Conservation (phyloP, 2,797 vertebrate genomes). For the Intellagama lesueurii region DNA sequence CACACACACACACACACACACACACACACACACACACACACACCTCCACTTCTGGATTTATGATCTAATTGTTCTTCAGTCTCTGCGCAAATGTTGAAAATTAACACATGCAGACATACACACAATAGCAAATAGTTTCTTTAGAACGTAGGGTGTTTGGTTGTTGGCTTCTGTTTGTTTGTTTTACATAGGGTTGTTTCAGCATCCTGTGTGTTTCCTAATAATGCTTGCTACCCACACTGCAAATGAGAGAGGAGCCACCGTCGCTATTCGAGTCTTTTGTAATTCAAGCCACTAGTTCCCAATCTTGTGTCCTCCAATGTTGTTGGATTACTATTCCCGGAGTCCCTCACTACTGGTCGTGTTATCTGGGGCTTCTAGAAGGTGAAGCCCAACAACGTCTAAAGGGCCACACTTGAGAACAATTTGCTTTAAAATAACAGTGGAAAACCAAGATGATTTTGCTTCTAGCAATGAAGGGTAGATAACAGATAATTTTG, state of each 20-base stretch:
- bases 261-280: too few species aligned
- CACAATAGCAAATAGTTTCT: too few species aligned
- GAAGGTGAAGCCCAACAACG: not conserved
- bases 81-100: not conserved
- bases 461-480: not conserved
- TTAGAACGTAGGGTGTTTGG: too few species aligned
- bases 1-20: too few species aligned
- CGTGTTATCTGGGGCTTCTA: not conserved
- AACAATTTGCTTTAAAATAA: not conserved
- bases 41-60: too few species aligned
- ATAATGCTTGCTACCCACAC: not conserved
- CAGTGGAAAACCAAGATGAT: not conserved
- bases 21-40: too few species aligned
- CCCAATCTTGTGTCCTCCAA: not conserved
- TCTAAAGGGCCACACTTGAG: not conserved
- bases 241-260: not conserved
- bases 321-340: not conserved
- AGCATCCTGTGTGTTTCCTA: not conserved
- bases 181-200: slow-evolving; percentile 9
- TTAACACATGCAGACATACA: not conserved
- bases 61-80: too few species aligned
- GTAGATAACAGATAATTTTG: not conserved
- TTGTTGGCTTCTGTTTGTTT: not conserved
- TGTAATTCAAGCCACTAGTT: not conserved
- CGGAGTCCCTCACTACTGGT: not conserved